Percentiles rank a stretch among this genome's conserved stretches.
Conservation (phyloP, 2,797 vertebrate species). For the Discoglossus pictus region DNA sequence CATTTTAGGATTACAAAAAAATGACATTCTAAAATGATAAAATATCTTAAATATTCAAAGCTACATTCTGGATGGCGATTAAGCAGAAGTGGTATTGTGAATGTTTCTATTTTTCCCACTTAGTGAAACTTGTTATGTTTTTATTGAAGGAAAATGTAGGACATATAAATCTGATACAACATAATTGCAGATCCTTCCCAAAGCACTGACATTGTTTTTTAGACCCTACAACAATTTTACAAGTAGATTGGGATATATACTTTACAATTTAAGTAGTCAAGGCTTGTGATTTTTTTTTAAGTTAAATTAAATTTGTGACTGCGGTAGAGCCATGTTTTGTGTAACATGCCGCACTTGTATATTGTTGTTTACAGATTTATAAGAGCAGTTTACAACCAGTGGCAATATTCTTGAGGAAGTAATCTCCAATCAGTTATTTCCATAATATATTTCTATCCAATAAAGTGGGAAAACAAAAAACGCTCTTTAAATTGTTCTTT, state of each 20-base stretch:
- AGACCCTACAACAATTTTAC: slow-evolving; percentile 7
- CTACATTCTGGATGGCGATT: no score
- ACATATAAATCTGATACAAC: not conserved
- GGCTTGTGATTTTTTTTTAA: slow-evolving; percentile 57
- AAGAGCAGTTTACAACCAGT: slow-evolving; percentile 70
- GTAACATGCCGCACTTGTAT: slow-evolving; percentile 60
- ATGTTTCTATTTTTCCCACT: not conserved
- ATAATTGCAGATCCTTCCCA: slow-evolving; percentile 1
- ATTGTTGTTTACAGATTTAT: slow-evolving; percentile 61
- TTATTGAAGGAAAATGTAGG: slow-evolving; percentile 4
- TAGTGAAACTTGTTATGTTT: not conserved
- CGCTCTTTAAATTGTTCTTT: slow-evolving; percentile 63
- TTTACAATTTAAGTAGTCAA: slow-evolving; percentile 59
- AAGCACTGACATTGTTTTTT: slow-evolving; percentile 5
- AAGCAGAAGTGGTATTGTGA: no score
- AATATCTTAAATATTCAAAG: no score
- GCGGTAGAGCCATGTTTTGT: slow-evolving; percentile 62
- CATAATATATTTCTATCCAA: slow-evolving; percentile 77
- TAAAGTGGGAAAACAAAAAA: slow-evolving; percentile 50
- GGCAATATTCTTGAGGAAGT: slow-evolving; percentile 73
- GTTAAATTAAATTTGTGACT: slow-evolving; percentile 56
- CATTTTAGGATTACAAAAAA: not conserved
- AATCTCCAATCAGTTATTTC: slow-evolving; percentile 76
- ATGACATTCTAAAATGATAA: not conserved
- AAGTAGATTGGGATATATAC: slow-evolving; percentile 52